Percentiles rank a stretch among this genome's conserved stretches.
Evolutionary conservation across 2,113 vertebrate species (phyloP).

Genomic region (Chroicocephalus ridibundus): DNA sequence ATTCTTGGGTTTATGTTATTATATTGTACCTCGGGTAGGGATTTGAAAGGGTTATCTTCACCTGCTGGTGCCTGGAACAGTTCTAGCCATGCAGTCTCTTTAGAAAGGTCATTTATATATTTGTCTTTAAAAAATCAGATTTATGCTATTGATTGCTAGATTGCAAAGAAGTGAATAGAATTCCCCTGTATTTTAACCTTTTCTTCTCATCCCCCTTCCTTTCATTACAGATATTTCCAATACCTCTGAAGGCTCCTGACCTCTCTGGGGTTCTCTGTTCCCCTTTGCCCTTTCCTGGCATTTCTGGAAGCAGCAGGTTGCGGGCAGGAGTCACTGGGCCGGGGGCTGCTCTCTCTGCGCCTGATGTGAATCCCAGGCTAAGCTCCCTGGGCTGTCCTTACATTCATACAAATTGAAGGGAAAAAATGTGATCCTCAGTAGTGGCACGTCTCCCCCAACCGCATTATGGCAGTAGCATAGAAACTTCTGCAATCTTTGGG

Average conservation of each 20-base stretch:
- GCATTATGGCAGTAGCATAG: neutral
- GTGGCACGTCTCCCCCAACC: neutral
- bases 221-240: neutral
- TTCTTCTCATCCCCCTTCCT: neutral
- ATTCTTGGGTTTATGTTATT: neutral
- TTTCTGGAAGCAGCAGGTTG: conserved; percentile 5
- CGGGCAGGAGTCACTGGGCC: neutral
- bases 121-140: conserved; percentile 42
- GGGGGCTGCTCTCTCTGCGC: neutral
- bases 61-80: neutral
- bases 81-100: neutral
- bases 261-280: neutral
- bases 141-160: conserved; percentile 47
- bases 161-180: neutral
- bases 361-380: neutral
- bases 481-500: neutral
- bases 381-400: neutral
- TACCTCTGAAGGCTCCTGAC: neutral
- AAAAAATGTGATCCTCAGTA: neutral
- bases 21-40: neutral
- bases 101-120: conserved; percentile 46
- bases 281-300: conserved; percentile 37
- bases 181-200: conserved; percentile 52
- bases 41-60: conserved; percentile 27
- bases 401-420: neutral